These are phyloP conservation scores for Agrypnia vestita DNA, from an alignment of 1,140 invertebrate genomes.

Conservation along the genomic window DNA sequence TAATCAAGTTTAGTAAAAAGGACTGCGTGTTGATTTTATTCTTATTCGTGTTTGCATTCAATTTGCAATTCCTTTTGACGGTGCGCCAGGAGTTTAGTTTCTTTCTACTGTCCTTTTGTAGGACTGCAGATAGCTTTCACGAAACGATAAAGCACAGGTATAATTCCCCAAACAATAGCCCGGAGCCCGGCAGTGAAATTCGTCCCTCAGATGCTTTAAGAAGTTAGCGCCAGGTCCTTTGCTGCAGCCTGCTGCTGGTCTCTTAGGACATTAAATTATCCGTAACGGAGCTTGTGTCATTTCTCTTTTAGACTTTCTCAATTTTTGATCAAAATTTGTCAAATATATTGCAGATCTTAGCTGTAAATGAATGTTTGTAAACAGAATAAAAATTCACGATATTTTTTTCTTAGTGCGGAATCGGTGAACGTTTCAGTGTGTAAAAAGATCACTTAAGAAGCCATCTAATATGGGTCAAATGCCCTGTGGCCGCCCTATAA, in stretches of 20 bases:
- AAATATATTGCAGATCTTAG: no score
- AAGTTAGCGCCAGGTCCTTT: conserved; percentile 16
- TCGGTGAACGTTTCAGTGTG: no score
- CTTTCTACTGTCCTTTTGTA: neutral
- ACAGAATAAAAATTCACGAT: no score
- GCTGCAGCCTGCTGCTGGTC: neutral
- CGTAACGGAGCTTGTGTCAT: neutral
- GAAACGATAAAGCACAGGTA: conserved; percentile 41
- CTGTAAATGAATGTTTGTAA: no score
- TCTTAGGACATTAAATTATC: conserved; percentile 26
- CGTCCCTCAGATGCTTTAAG: conserved; percentile 33
- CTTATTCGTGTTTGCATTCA: neutral
- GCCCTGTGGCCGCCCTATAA: no score
- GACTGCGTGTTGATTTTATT: no score
- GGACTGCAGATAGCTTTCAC: conserved; percentile 12
- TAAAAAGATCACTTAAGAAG: no score
- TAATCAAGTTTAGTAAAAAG: neutral
- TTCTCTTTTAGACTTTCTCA: no score
- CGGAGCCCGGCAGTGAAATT: conserved; percentile 29
- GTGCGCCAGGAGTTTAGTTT: neutral
- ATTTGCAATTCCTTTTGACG: neutral
- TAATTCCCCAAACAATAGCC: conserved; percentile 40
- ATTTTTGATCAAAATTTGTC: no score
- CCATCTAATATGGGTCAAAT: no score
- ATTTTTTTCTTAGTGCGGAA: no score